phyloP scores from a whole-genome alignment of 2,888 invertebrate species.

The Platynereis dumerilii region DNA sequence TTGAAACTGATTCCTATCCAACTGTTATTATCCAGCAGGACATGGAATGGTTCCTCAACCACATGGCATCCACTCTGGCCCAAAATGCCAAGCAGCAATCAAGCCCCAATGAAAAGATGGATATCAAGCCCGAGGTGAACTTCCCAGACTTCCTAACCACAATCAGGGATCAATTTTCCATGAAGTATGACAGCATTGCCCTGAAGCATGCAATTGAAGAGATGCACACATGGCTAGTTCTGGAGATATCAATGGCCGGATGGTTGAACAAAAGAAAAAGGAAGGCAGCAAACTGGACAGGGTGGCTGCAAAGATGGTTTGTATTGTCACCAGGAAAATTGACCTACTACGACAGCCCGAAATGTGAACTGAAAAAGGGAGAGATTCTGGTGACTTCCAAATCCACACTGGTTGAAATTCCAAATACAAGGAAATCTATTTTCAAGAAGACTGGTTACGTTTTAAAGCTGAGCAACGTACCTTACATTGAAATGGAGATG shows the following conservation, averaged over 20 bases:
- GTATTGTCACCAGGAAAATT: conserved; percentile 31
- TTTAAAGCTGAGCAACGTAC: conserved; percentile 32
- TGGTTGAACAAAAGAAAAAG: conserved; percentile 34
- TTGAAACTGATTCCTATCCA: conserved; percentile 32
- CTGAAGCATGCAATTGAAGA: conserved; percentile 28
- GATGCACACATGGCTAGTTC: conserved; percentile 34
- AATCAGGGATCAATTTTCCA: background rate
- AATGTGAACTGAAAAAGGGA: conserved; percentile 11
- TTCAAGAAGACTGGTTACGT: conserved; percentile 13
- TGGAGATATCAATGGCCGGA: conserved; percentile 34
- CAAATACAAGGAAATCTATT: background rate
- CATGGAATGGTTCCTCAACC: conserved; percentile 31
- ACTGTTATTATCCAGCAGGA: conserved; percentile 27
- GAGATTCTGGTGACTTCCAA: conserved; percentile 10
- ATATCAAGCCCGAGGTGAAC: background rate
- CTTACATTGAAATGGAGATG: conserved; percentile 34
- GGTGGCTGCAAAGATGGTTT: conserved; percentile 36
- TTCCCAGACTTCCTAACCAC: conserved; percentile 4
- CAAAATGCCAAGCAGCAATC: background rate
- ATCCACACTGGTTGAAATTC: conserved; percentile 5
- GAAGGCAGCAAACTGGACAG: conserved; percentile 39
- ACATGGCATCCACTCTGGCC: conserved; percentile 22
- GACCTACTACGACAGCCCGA: conserved; percentile 25
- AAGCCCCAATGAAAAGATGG: too few species aligned
- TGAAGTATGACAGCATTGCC: background rate